A percentile compares a stretch with the other conserved stretches of the same genome.
These are phyloP conservation scores for Drosophila ezoana DNA, from an alignment of 2,888 invertebrate species.

Conservation along the genomic window DNA sequence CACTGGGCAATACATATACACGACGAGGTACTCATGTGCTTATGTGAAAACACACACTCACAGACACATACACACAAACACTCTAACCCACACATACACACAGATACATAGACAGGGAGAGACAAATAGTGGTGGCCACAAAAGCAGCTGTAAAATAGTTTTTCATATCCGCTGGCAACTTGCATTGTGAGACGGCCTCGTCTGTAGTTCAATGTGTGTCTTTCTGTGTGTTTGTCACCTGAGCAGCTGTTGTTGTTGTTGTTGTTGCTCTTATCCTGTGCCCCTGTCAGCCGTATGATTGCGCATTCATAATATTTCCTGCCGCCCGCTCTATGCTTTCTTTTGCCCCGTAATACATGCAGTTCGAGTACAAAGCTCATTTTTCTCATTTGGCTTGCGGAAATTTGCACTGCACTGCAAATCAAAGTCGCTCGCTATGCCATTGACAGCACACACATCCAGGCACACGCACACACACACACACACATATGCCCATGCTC, in stretches of 20 bases:
- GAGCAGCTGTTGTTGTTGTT: slow-evolving; percentile 31
- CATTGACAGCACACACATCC: slow-evolving; percentile 43
- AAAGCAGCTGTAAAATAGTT: slow-evolving; percentile 78
- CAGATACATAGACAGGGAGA: not conserved
- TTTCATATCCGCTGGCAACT: slow-evolving; percentile 76
- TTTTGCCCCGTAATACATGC: slow-evolving; percentile 19
- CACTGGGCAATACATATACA: slow-evolving; percentile 11
- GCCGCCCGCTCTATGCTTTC: not conserved
- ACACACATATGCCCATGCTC: slow-evolving; percentile 5
- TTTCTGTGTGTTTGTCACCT: slow-evolving; percentile 60
- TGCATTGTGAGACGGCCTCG: slow-evolving; percentile 58
- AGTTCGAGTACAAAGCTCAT: slow-evolving; percentile 53
- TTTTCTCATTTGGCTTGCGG: slow-evolving; percentile 71
- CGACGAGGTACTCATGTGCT: not conserved
- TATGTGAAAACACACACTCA: slow-evolving; percentile 10
- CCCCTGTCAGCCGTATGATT: slow-evolving; percentile 62
- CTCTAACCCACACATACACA: not conserved
- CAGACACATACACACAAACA: not conserved
- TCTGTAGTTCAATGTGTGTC: slow-evolving; percentile 11
- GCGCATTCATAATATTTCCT: slow-evolving; percentile 73
- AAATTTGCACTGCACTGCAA: slow-evolving; percentile 64
- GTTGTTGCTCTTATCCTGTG: slow-evolving; percentile 32
- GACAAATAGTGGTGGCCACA: slow-evolving; percentile 49
- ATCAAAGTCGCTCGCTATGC: slow-evolving; percentile 63
- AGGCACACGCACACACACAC: slow-evolving; percentile 5